Conservation (phyloP, 2,797 vertebrate species). For the Xiphophorus birchmanni region DNA sequence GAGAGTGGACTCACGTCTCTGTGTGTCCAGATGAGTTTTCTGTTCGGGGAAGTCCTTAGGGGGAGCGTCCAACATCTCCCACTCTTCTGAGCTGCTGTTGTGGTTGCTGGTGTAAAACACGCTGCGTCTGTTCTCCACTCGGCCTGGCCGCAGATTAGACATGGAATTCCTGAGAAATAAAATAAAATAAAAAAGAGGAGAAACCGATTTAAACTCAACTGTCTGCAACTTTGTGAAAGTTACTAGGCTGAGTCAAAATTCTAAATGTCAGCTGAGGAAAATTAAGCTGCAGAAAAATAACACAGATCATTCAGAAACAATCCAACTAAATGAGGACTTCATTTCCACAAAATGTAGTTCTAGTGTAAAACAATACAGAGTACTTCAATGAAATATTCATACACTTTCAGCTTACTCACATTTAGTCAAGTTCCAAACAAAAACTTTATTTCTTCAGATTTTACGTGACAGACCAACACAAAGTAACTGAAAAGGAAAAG, state of each 20-base stretch:
- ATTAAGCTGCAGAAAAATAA: background rate
- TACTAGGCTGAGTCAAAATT: background rate
- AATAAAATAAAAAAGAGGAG: background rate
- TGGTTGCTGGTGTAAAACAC: slow-evolving; percentile 87
- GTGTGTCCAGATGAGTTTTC: slow-evolving; percentile 79
- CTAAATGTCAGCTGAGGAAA: background rate
- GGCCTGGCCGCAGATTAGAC: slow-evolving; percentile 87
- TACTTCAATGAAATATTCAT: background rate
- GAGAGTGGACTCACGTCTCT: slow-evolving; percentile 63
- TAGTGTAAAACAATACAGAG: background rate
- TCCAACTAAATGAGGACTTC: background rate
- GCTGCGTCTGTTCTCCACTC: slow-evolving; percentile 88
- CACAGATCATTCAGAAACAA: background rate
- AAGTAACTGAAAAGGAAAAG: background rate
- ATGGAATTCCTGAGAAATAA: slow-evolving; percentile 88
- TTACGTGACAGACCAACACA: background rate
- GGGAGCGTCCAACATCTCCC: slow-evolving; percentile 92
- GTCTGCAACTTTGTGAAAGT: background rate
- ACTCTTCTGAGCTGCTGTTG: slow-evolving; percentile 84
- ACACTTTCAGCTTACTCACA: background rate
- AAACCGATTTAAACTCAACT: background rate
- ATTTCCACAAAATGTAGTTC: background rate
- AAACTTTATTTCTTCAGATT: background rate
- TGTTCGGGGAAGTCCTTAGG: slow-evolving; percentile 88
- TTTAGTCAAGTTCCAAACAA: background rate